Evolutionary conservation across 2,888 invertebrate species (phyloP).

Genomic region (Thelaira solivaga): DNA sequence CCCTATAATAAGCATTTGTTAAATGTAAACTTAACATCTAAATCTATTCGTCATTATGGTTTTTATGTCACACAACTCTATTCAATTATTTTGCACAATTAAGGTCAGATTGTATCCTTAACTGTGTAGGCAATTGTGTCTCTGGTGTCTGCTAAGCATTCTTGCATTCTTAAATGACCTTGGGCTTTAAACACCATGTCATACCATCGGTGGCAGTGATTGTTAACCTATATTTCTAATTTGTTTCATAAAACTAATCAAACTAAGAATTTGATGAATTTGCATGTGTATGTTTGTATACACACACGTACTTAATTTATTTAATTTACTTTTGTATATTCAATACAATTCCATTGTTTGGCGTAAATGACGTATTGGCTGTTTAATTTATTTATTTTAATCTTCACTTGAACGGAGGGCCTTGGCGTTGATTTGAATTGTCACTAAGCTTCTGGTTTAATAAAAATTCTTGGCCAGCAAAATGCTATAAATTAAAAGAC

Average conservation of each 20-base stretch:
- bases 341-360: conserved; percentile 35
- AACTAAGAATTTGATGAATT: conserved; percentile 25
- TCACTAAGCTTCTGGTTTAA: background rate
- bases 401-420: conserved; percentile 16
- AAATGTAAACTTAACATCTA: background rate
- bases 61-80: background rate
- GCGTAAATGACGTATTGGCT: conserved; percentile 22
- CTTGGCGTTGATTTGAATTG: conserved; percentile 38
- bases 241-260: conserved; percentile 45
- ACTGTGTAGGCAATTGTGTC: conserved; percentile 22
- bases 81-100: conserved; percentile 35
- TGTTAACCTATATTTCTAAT: conserved; percentile 57
- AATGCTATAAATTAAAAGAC: conserved; percentile 13
- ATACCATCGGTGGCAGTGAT: background rate
- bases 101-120: conserved; percentile 64
- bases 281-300: too few species aligned
- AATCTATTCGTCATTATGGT: background rate
- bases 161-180: conserved; percentile 39
- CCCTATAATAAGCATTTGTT: conserved; percentile 55
- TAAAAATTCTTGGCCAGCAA: conserved; percentile 10
- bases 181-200: conserved; percentile 13
- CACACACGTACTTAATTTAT: too few species aligned
- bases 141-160: conserved; percentile 15
- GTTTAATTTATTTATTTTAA: conserved; percentile 30
- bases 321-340: conserved; percentile 47